phyloP scores from a whole-genome alignment of 2,888 invertebrate species.

The Phytoseiulus persimilis region DNA sequence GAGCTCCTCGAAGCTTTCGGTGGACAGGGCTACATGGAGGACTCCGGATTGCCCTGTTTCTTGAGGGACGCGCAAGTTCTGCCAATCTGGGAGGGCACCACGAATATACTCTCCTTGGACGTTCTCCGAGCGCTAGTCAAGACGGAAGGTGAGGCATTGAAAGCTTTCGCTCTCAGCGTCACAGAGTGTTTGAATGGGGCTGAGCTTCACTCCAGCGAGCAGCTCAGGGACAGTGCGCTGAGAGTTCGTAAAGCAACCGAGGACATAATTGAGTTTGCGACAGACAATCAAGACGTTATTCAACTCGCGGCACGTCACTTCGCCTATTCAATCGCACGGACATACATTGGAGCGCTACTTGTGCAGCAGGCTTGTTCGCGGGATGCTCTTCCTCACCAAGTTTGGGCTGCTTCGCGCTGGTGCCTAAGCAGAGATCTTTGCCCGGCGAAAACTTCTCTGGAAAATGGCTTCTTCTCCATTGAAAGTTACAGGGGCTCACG shows the following conservation, averaged over 20 bases:
- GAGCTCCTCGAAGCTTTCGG: conserved; percentile 57
- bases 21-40: conserved; percentile 58
- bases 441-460: neutral
- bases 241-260: neutral
- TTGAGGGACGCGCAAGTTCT: conserved; percentile 56
- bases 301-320: conserved; percentile 28
- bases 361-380: conserved; percentile 7
- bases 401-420: neutral
- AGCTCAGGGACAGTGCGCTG: neutral
- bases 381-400: neutral
- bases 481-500: neutral
- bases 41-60: conserved; percentile 55
- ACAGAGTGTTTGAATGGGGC: neutral
- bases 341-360: conserved; percentile 13
- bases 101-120: conserved; percentile 56
- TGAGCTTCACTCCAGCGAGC: neutral
- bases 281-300: conserved; percentile 11
- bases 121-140: conserved; percentile 54
- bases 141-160: conserved; percentile 51
- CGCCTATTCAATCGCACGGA: conserved; percentile 5
- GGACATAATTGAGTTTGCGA: conserved; percentile 8
- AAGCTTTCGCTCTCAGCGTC: conserved; percentile 47
- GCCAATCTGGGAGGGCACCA: conserved; percentile 59
- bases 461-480: neutral
- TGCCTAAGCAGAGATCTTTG: neutral